Conservation (phyloP, 2,888 invertebrate genomes). For the Charanyca ferruginea region DNA sequence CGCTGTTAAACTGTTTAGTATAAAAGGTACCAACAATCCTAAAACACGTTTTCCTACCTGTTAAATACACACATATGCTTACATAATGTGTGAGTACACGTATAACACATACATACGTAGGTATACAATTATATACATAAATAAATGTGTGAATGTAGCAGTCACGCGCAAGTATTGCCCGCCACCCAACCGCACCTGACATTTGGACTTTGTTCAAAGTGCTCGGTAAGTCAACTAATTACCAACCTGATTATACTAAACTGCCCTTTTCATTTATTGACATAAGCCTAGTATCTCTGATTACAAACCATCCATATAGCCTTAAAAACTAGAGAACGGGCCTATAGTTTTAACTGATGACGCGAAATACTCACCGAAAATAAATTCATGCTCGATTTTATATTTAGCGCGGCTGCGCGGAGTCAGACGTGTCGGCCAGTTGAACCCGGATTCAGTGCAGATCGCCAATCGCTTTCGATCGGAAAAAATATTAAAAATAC, state of each 20-base stretch:
- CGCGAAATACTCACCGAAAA: constrained; percentile 89
- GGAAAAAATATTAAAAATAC: constrained; percentile 66
- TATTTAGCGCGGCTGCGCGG: constrained; percentile 89
- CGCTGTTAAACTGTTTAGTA: neutral
- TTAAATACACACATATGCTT: constrained; percentile 42
- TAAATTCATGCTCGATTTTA: constrained; percentile 90
- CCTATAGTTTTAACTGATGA: constrained; percentile 81
- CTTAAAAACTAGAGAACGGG: constrained; percentile 66
- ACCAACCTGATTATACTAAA: constrained; percentile 22
- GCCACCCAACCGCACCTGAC: constrained; percentile 58
- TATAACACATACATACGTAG: constrained; percentile 71
- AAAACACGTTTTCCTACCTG: constrained; percentile 28
- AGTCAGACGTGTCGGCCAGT: constrained; percentile 85
- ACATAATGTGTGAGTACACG: constrained; percentile 48
- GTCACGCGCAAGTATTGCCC: constrained; percentile 70
- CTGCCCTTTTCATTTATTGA: constrained; percentile 45
- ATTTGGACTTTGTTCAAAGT: constrained; percentile 74
- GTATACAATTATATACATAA: constrained; percentile 55
- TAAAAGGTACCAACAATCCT: neutral
- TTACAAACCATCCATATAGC: constrained; percentile 61
- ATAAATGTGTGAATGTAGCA: constrained; percentile 70
- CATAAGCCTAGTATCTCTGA: constrained; percentile 47
- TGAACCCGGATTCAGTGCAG: constrained; percentile 88
- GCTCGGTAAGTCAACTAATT: constrained; percentile 63
- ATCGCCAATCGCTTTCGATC: constrained; percentile 83